A percentile compares a stretch with the other conserved stretches of the same genome.
These are phyloP conservation scores for Naja naja DNA, from an alignment of 2,113 vertebrate genomes.

Conservation along the genomic window DNA sequence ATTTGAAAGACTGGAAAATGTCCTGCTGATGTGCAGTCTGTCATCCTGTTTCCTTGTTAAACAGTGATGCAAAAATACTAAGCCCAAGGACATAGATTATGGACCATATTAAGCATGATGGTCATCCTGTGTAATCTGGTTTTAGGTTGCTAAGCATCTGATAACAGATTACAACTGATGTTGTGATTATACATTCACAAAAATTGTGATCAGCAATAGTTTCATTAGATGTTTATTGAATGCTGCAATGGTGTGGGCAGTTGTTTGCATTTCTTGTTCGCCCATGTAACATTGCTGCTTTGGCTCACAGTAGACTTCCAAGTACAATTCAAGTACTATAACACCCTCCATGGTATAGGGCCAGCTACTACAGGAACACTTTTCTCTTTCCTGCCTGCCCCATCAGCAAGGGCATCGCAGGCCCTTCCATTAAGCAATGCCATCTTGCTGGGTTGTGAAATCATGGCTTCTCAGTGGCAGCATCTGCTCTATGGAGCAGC, in stretches of 20 bases:
- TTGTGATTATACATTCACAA: not conserved
- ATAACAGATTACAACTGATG: not conserved
- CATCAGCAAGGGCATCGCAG: not conserved
- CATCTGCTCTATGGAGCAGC: not conserved
- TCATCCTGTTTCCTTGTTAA: not conserved
- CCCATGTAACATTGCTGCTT: not conserved
- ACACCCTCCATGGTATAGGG: not conserved
- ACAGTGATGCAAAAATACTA: not conserved
- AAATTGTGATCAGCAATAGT: not conserved
- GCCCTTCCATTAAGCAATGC: not conserved
- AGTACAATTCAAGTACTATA: not conserved
- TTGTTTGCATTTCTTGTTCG: constrained; percentile 11
- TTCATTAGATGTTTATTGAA: not conserved
- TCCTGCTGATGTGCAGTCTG: not conserved
- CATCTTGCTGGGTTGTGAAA: not conserved
- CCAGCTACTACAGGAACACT: not conserved
- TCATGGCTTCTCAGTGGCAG: not conserved
- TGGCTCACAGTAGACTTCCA: not conserved
- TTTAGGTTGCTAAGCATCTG: not conserved
- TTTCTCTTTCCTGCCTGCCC: not conserved
- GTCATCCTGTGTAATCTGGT: not conserved
- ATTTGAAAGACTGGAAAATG: not conserved
- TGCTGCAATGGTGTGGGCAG: not conserved
- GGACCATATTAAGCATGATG: not conserved
- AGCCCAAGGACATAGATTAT: not conserved